Evolutionary conservation across 2,888 invertebrate species (phyloP).

Genomic region (Eupithecia insigniata): DNA sequence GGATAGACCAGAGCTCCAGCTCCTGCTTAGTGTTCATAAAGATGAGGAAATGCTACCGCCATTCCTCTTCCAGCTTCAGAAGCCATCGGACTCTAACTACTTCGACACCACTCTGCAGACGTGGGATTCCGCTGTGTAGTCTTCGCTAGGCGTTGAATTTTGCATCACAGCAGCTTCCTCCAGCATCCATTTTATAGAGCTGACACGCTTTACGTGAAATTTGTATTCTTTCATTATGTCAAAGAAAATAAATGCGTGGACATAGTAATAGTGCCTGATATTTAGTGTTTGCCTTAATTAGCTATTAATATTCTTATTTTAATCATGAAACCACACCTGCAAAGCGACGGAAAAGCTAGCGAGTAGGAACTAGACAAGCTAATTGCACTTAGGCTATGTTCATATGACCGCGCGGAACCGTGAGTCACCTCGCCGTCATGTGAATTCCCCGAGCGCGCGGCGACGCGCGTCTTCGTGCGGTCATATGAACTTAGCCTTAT

Average conservation of each 20-base stretch:
- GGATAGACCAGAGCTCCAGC: slow-evolving; percentile 90
- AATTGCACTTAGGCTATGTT: too few species aligned
- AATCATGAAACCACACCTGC: not conserved
- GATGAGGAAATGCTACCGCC: slow-evolving; percentile 90
- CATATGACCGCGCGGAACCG: too few species aligned
- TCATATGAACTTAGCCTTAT: too few species aligned
- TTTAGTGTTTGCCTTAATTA: not conserved
- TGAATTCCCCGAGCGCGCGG: too few species aligned
- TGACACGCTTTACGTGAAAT: too few species aligned
- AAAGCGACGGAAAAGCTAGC: not conserved
- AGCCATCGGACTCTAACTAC: slow-evolving; percentile 81
- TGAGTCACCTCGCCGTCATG: too few species aligned
- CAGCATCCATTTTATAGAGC: too few species aligned
- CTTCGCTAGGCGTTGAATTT: slow-evolving; percentile 62
- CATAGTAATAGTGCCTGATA: slow-evolving; percentile 1
- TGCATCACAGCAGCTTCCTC: too few species aligned
- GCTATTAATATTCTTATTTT: not conserved
- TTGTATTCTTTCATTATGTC: too few species aligned
- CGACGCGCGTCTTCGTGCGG: too few species aligned
- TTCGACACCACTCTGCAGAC: slow-evolving; percentile 85
- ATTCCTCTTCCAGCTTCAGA: slow-evolving; percentile 87
- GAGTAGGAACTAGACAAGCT: not conserved
- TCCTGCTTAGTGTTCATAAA: slow-evolving; percentile 89
- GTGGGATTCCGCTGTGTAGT: slow-evolving; percentile 75
- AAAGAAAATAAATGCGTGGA: too few species aligned